Evolutionary conservation across 53 echinoderm and acorn worm species (phyloP).

Genomic region (Crossaster papposus): DNA sequence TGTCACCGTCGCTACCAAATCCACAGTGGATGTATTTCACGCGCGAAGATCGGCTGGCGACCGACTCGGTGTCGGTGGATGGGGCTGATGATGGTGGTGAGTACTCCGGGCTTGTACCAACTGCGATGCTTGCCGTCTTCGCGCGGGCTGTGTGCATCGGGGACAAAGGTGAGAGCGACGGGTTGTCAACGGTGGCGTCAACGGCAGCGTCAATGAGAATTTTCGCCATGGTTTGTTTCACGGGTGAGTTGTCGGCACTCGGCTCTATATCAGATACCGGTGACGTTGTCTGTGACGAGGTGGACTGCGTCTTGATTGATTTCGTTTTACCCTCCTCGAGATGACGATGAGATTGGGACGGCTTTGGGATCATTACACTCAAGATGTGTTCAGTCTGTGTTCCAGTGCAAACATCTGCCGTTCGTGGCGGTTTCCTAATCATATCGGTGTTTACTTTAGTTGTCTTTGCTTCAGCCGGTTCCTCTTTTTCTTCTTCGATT

Average conservation of each 20-base stretch:
- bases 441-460: not conserved
- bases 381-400: constrained; percentile 51
- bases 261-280: constrained; percentile 30
- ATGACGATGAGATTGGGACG: constrained; percentile 15
- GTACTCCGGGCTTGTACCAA: constrained; percentile 89
- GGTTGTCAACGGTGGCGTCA: constrained; percentile 68
- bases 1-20: constrained; percentile 61
- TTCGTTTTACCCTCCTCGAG: constrained; percentile 20
- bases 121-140: constrained; percentile 75
- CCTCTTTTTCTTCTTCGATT: not conserved
- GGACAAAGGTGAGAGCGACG: constrained; percentile 55
- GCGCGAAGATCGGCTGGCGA: constrained; percentile 50
- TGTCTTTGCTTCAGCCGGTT: not conserved
- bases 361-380: constrained; percentile 41
- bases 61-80: constrained; percentile 80
- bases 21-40: constrained; percentile 34
- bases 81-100: constrained; percentile 86
- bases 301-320: constrained; percentile 38
- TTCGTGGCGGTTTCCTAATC: not conserved
- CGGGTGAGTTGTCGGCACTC: constrained; percentile 7
- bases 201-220: constrained; percentile 70
- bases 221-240: constrained; percentile 41
- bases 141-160: constrained; percentile 57
- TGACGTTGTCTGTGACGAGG: constrained; percentile 48
- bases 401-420: constrained; percentile 36